phyloP scores from a whole-genome alignment of 2,113 vertebrate species.

The Ophiodon elongatus region DNA sequence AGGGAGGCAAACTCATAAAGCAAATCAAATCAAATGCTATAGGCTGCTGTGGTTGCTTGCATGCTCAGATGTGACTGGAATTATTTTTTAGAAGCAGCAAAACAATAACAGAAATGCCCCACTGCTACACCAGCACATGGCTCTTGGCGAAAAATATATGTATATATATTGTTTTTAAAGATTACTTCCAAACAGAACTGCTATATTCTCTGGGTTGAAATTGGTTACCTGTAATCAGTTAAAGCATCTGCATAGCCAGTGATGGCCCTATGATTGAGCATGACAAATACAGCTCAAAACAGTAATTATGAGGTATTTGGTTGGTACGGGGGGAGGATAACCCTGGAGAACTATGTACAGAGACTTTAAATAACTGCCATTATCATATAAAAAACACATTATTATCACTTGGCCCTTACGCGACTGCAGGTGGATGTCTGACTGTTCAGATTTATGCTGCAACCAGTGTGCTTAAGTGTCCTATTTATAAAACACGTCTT shows the following conservation, averaged over 20 bases:
- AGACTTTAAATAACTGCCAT: slow-evolving; percentile 47
- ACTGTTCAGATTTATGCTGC: background rate
- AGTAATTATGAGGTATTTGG: background rate
- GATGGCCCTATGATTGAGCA: background rate
- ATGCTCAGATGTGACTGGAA: background rate
- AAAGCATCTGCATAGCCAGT: background rate
- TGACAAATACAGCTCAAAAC: background rate
- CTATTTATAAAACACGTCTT: background rate
- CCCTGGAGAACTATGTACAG: background rate
- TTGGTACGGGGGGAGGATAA: background rate
- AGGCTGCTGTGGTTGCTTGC: background rate
- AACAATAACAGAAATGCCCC: background rate
- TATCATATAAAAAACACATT: slow-evolving; percentile 47
- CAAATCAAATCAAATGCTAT: background rate
- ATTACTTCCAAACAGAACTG: background rate
- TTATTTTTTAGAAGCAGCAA: background rate
- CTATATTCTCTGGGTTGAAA: background rate
- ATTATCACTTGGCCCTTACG: slow-evolving; percentile 37
- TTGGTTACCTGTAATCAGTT: background rate
- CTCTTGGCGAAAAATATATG: background rate
- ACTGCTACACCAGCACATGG: background rate
- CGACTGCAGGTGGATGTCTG: background rate
- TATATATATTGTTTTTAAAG: no score
- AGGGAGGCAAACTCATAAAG: slow-evolving; percentile 2
- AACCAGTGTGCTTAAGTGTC: no score